phyloP scores from a whole-genome alignment of 1,140 invertebrate genomes.

The Drosophila orosa region DNA sequence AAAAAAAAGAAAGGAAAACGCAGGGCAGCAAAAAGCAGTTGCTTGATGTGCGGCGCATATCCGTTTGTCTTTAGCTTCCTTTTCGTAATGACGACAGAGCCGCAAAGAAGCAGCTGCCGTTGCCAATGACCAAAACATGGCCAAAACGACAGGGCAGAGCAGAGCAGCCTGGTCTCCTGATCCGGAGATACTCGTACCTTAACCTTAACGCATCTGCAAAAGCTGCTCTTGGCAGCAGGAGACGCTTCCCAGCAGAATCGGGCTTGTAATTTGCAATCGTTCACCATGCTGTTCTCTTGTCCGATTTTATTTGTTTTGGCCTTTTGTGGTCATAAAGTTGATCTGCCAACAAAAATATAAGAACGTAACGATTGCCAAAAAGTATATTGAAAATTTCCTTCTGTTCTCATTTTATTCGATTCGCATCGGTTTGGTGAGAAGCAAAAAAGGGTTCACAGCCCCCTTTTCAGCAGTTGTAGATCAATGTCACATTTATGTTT shows the following conservation, averaged over 20 bases:
- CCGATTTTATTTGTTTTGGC: constrained; percentile 78
- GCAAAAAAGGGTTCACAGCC: constrained; percentile 47
- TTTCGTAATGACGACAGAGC: constrained; percentile 77
- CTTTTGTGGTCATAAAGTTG: constrained; percentile 72
- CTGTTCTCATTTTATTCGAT: constrained; percentile 13
- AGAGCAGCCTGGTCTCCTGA: constrained; percentile 44
- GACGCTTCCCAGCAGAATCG: constrained; percentile 28
- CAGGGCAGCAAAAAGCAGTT: constrained; percentile 64
- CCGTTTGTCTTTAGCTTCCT: constrained; percentile 82
- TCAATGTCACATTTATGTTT: constrained; percentile 77
- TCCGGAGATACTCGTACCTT: constrained; percentile 60
- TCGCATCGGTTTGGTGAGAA: constrained; percentile 47
- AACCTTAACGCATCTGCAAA: constrained; percentile 13
- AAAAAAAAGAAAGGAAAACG: constrained; percentile 18
- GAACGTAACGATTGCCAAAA: constrained; percentile 60
- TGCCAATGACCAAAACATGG: constrained; percentile 32
- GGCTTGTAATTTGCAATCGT: constrained; percentile 79
- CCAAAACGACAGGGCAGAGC: constrained; percentile 26
- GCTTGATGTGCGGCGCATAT: constrained; percentile 79
- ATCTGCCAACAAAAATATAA: constrained; percentile 12
- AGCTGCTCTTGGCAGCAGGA: background rate
- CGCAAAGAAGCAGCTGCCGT: constrained; percentile 76
- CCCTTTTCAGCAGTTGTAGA: constrained; percentile 59
- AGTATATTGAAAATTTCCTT: constrained; percentile 52
- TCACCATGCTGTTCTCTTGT: constrained; percentile 81